Percentiles rank a stretch among this genome's conserved stretches.
phyloP scores from a whole-genome alignment of 2,888 invertebrate genomes.

The Drosophila fungiperda region DNA sequence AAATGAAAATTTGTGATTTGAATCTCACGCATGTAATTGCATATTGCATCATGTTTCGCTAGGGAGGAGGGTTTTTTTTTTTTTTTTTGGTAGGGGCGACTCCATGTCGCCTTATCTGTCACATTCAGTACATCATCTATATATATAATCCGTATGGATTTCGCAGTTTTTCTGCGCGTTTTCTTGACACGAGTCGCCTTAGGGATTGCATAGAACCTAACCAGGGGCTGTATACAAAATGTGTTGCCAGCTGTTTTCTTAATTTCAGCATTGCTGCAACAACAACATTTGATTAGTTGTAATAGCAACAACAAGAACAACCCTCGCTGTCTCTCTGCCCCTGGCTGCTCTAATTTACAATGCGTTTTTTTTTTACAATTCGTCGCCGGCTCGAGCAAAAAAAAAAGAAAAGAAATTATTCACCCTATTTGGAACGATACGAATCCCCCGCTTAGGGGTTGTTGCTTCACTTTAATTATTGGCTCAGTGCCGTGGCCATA shows the following conservation, averaged over 20 bases:
- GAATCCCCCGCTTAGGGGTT: constrained; percentile 69
- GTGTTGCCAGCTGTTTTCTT: constrained; percentile 57
- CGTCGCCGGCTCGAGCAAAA: constrained; percentile 31
- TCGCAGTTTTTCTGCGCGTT: constrained; percentile 42
- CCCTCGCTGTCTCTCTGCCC: constrained; percentile 23
- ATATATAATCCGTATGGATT: constrained; percentile 58
- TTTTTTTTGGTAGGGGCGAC: constrained; percentile 20
- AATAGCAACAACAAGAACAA: constrained; percentile 47
- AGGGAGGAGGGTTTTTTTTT: constrained; percentile 8
- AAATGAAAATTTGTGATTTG: constrained; percentile 41
- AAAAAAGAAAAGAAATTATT: constrained; percentile 24
- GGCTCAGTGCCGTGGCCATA: constrained; percentile 59
- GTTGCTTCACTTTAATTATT: constrained; percentile 75
- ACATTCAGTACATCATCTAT: constrained; percentile 12
- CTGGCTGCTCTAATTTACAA: constrained; percentile 67
- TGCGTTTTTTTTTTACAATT: constrained; percentile 55
- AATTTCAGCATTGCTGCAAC: constrained; percentile 46
- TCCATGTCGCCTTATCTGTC: constrained; percentile 48
- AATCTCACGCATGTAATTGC: constrained; percentile 80
- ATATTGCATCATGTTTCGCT: constrained; percentile 47
- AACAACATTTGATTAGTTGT: constrained; percentile 60
- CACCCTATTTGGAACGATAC: constrained; percentile 57
- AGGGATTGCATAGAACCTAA: constrained; percentile 8
- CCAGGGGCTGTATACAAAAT: constrained; percentile 21
- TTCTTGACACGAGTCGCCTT: constrained; percentile 57